These are phyloP conservation scores for Ciconia stormi DNA, from an alignment of 2,113 vertebrate species.

Conservation along the genomic window DNA sequence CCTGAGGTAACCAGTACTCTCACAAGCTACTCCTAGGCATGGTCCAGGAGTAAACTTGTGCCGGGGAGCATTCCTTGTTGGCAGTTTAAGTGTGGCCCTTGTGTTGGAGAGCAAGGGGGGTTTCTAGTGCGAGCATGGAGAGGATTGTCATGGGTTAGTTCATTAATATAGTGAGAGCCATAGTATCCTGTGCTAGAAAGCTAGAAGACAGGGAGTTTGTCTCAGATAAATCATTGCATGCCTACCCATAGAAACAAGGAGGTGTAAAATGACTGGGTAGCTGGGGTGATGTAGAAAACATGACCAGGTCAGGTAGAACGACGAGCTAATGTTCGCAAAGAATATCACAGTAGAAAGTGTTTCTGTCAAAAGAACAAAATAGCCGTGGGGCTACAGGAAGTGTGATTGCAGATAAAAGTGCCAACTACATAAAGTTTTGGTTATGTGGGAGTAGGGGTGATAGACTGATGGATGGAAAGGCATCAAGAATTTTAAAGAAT, in stretches of 20 bases:
- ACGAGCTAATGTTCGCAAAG: background rate
- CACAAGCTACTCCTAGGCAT: background rate
- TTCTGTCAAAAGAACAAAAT: background rate
- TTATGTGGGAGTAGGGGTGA: background rate
- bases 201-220: background rate
- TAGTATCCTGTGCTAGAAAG: background rate
- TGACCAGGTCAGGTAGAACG: background rate
- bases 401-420: background rate
- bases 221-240: background rate
- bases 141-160: background rate
- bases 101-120: rapidly evolving
- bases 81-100: background rate
- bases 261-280: background rate
- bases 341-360: background rate
- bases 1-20: background rate
- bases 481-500: background rate
- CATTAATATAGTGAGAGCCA: background rate
- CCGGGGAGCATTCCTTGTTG: background rate
- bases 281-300: background rate
- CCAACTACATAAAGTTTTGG: background rate
- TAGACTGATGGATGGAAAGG: background rate
- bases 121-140: background rate
- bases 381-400: background rate
- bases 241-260: background rate
- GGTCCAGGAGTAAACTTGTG: background rate